Base-by-base conservation (phyloP, 2,888 invertebrate genomes). In the Amaurobius ferox region DNA sequence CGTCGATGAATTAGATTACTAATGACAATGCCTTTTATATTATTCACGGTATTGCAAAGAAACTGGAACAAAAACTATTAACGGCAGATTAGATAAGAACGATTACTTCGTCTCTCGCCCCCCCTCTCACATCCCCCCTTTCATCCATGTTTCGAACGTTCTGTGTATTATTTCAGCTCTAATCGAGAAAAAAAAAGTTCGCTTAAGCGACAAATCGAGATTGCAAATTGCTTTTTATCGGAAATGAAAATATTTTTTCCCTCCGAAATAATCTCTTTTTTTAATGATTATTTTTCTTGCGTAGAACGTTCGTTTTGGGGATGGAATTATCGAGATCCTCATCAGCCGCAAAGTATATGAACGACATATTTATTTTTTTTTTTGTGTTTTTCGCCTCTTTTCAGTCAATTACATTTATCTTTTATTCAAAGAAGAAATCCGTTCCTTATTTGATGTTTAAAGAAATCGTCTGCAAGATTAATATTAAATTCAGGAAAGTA, bases 191-290 rank as follows among this genome's bases (percentile, higher is more conserved):
- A 55, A 55, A 55, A 55, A 55, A 55, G 5, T 1, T 23, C 55
- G 23, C 23, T 3, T 23, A 55, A 55, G 55, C 55, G 55, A 55
- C 55, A 23, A 55, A 55, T 23, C 55, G 55, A 55, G 55, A 55
- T 55, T 55, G 55, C 55, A 55, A 55, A 55, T 55, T 55, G 55
- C 55, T 55, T 55, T 55, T 55, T 19, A 55, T 55, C 55, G 55
- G 23, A 55, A 55, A 55, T 19, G 55, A 55, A 55, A 55, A 6
- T 6, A 23, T 23, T n/a, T n/a, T 55, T n/a, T 23, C 1, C 11
- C 11, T 55, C 23, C 5, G 23, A 55, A 55, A 55, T 1, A 55
- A 55, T 23, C 19, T 23, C 23, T 55, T 55, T 55, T 55, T 55
- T 55, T 11, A 55, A 23, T 23, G 19, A 19, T 23, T 3, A 16